These are phyloP conservation scores for Catagonus wagneri DNA, from an alignment of 2,113 vertebrate species.

Conservation along the genomic window DNA sequence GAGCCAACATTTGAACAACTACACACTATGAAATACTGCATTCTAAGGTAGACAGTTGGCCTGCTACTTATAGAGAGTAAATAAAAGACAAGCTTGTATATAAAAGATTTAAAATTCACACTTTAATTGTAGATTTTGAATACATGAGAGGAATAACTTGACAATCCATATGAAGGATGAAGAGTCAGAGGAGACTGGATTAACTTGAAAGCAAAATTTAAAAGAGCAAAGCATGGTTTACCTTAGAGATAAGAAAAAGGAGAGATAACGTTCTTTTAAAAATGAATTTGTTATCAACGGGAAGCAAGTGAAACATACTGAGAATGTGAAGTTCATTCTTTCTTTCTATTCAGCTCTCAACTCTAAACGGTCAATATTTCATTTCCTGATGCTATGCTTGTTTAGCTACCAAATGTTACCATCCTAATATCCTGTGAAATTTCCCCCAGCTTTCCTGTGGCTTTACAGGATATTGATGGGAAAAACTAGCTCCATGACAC, in stretches of 20 bases:
- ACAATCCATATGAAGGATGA: background rate
- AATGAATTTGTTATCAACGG: background rate
- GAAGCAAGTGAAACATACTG: background rate
- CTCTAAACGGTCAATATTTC: background rate
- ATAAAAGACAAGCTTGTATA: background rate
- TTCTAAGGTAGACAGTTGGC: background rate
- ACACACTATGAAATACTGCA: accelerated
- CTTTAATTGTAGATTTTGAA: background rate
- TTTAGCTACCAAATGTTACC: background rate
- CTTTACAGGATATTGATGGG: conserved; percentile 62
- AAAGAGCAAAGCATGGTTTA: background rate
- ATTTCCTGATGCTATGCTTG: conserved; percentile 31
- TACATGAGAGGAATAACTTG: background rate
- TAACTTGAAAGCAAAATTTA: background rate
- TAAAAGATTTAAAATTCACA: background rate
- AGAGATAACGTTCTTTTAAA: background rate
- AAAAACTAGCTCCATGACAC: conserved; percentile 37
- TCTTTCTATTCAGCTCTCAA: background rate
- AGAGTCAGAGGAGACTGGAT: background rate
- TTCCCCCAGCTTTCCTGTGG: conserved; percentile 26
- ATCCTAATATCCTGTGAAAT: conserved; percentile 54
- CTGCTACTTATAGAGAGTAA: background rate
- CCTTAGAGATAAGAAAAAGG: background rate
- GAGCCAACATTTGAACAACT: background rate
- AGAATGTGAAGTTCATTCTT: background rate